phyloP scores from a whole-genome alignment of 2,113 vertebrate genomes.

The Rostratula benghalensis region DNA sequence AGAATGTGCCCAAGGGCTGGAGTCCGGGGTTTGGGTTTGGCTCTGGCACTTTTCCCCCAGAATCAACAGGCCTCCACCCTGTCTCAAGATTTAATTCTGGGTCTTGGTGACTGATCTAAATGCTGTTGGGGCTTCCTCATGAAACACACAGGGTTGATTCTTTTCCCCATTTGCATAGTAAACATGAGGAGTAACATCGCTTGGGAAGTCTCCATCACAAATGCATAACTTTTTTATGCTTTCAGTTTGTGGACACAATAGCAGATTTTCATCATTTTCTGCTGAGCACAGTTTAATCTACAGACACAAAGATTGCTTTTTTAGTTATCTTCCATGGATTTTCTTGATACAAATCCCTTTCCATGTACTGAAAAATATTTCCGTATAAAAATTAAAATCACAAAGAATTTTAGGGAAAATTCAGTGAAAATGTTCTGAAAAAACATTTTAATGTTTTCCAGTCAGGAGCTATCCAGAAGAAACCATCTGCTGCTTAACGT shows the following conservation, averaged over 20 bases:
- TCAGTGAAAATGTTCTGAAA: conserved; percentile 3
- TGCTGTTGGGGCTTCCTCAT: background rate
- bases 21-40: conserved; percentile 50
- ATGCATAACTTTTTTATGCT: background rate
- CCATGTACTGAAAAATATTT: background rate
- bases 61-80: conserved; percentile 37
- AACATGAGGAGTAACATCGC: background rate
- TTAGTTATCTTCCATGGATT: background rate
- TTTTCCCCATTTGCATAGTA: background rate
- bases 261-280: background rate
- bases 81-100: conserved; percentile 46
- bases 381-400: background rate
- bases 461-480: conserved; percentile 7
- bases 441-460: conserved; percentile 3
- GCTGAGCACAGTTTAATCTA: background rate
- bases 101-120: conserved; percentile 29
- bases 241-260: background rate
- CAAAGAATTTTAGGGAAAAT: background rate
- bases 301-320: background rate
- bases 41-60: background rate
- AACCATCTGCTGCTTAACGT: conserved; percentile 28
- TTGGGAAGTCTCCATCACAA: background rate
- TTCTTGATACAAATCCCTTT: background rate
- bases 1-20: conserved; percentile 58
- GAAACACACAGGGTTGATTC: background rate